These are phyloP conservation scores for Cynocephalus volans DNA, from an alignment of 2,113 vertebrate genomes.

Conservation along the genomic window DNA sequence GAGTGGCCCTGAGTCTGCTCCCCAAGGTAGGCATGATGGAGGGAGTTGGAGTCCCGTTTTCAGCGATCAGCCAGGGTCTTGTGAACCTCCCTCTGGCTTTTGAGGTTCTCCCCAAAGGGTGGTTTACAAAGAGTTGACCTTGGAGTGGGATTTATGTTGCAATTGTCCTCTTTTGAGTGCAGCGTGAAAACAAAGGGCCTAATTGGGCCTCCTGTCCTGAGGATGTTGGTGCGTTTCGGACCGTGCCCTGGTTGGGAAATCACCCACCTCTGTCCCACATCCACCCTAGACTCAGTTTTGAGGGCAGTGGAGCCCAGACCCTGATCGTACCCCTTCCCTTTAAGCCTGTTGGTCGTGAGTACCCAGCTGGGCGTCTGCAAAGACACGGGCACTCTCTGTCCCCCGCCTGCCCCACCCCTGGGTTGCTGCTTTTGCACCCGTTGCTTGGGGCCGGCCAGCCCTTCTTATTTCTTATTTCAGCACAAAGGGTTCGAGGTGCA, in stretches of 20 bases:
- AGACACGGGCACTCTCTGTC: neutral
- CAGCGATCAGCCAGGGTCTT: slow-evolving; percentile 76
- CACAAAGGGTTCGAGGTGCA: slow-evolving; percentile 91
- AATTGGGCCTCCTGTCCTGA: neutral
- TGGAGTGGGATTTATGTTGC: neutral
- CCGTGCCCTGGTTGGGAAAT: neutral
- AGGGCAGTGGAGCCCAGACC: neutral
- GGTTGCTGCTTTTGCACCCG: slow-evolving; percentile 83
- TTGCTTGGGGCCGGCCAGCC: slow-evolving; percentile 86
- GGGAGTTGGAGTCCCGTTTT: slow-evolving; percentile 69
- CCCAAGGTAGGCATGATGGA: slow-evolving; percentile 89
- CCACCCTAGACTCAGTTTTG: neutral
- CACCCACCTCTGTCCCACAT: neutral
- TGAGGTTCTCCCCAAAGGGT: slow-evolving; percentile 63
- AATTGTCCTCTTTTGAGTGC: neutral
- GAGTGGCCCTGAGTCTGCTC: slow-evolving; percentile 85
- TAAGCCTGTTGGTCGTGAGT: neutral
- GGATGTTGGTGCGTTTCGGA: neutral
- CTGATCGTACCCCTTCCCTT: neutral
- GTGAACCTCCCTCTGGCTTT: slow-evolving; percentile 3
- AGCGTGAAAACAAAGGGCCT: neutral
- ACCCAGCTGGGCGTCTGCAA: neutral
- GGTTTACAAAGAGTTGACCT: slow-evolving; percentile 52
- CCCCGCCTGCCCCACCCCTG: neutral
- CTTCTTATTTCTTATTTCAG: slow-evolving; percentile 82